phyloP scores from a whole-genome alignment of 2,888 invertebrate genomes.

The Malacosoma neustria region DNA sequence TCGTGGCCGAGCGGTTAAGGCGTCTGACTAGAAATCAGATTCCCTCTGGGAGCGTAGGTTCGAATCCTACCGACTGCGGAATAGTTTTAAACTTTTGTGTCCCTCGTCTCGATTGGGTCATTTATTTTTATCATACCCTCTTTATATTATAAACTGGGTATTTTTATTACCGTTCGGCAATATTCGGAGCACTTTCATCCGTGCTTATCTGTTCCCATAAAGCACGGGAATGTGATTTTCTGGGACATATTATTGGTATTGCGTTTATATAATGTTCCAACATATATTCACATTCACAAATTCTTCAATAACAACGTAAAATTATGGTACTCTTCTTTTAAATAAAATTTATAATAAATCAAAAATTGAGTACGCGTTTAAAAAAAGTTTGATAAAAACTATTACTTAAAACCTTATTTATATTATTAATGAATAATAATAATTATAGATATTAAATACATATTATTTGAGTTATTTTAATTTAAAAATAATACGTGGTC shows the following conservation, averaged over 20 bases:
- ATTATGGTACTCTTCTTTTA: too few relatives aligned
- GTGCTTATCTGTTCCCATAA: constrained; percentile 17
- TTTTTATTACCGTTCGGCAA: constrained; percentile 27
- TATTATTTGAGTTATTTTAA: too few relatives aligned
- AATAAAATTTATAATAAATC: too few relatives aligned
- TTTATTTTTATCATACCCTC: constrained; percentile 22
- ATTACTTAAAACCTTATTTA: too few relatives aligned
- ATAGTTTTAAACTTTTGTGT: not conserved
- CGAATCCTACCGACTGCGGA: not conserved
- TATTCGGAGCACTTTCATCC: constrained; percentile 20
- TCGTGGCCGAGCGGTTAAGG: constrained; percentile 92
- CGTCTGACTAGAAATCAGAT: constrained; percentile 93
- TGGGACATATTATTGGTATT: constrained; percentile 14
- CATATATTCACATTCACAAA: too few relatives aligned
- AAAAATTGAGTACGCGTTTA: too few relatives aligned
- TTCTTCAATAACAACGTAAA: too few relatives aligned
- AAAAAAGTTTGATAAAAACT: too few relatives aligned
- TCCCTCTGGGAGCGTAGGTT: constrained; percentile 93
- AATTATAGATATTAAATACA: too few relatives aligned
- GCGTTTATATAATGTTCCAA: too few relatives aligned
- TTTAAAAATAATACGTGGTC: too few relatives aligned
- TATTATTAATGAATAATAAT: too few relatives aligned
- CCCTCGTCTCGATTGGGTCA: constrained; percentile 12
- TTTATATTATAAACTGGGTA: constrained; percentile 19
- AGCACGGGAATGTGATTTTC: constrained; percentile 13